Percentiles rank a stretch among this genome's conserved stretches.
Evolutionary conservation across 2,113 vertebrate genomes (phyloP).

Genomic region (Gymnorhina tibicen): DNA sequence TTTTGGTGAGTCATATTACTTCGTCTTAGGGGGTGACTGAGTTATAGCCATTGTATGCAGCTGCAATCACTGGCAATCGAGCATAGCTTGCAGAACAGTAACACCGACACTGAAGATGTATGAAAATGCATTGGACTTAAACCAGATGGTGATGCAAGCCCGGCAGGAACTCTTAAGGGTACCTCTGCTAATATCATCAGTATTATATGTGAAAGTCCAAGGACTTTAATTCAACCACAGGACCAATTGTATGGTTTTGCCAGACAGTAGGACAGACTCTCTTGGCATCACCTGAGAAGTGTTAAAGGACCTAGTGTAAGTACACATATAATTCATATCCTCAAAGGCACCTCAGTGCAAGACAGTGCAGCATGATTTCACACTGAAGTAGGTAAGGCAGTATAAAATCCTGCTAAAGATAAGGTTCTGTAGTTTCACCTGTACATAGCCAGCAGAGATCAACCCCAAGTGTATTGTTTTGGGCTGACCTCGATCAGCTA

Average conservation of each 20-base stretch:
- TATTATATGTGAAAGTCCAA: not conserved
- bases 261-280: not conserved
- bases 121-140: not conserved
- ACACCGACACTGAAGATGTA: not conserved
- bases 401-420: slow-evolving; percentile 10
- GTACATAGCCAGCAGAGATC: not conserved
- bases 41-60: not conserved
- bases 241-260: not conserved
- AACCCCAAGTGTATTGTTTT: not conserved
- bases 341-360: not conserved
- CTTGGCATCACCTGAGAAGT: not conserved
- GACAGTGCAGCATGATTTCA: not conserved
- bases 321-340: not conserved
- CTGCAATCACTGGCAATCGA: not conserved
- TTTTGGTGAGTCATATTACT: not conserved
- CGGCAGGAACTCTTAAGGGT: not conserved
- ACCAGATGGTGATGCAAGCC: slow-evolving; percentile 30
- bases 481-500: not conserved
- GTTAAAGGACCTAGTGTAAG: not conserved
- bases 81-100: not conserved
- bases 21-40: not conserved
- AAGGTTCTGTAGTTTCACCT: not conserved
- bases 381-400: not conserved
- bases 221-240: slow-evolving; percentile 8
- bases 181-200: not conserved